Conservation (phyloP, 2,888 invertebrate species). For the Desoria tigrina region DNA sequence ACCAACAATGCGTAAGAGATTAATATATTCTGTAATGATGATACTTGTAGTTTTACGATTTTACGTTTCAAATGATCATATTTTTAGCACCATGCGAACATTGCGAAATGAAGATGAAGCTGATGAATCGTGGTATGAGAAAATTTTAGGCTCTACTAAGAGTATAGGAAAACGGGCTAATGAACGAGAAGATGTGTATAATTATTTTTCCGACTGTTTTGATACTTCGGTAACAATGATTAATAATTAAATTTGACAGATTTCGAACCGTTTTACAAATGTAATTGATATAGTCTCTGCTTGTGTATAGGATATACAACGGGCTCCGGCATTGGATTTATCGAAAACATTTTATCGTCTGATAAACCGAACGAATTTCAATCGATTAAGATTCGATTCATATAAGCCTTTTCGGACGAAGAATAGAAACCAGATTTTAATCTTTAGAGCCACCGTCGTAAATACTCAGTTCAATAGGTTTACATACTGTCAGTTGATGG, state of each 20-base stretch:
- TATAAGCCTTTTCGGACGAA: neutral
- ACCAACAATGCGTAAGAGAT: constrained; percentile 31
- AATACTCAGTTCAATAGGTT: constrained; percentile 50
- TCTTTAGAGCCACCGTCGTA: constrained; percentile 48
- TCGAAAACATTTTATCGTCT: constrained; percentile 21
- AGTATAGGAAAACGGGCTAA: constrained; percentile 17
- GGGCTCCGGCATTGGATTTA: constrained; percentile 20
- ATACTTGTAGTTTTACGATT: too few species aligned
- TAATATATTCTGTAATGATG: too few species aligned
- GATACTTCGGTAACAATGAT: constrained; percentile 12
- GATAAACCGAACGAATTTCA: constrained; percentile 44
- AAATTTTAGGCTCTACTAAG: constrained; percentile 17
- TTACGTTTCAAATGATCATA: too few species aligned
- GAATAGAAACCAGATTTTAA: constrained; percentile 46
- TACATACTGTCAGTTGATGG: constrained; percentile 45
- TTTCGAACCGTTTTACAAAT: neutral
- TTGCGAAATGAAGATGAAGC: neutral
- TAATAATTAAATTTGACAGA: neutral
- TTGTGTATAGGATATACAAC: neutral
- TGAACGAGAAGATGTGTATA: constrained; percentile 40
- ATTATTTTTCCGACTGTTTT: constrained; percentile 42
- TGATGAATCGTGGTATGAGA: constrained; percentile 33
- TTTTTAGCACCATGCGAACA: neutral
- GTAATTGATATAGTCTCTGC: too few species aligned
- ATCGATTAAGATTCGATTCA: constrained; percentile 35